Base-by-base conservation (phyloP, 2,797 vertebrate genomes). In the Synaphobranchus kaupii region DNA sequence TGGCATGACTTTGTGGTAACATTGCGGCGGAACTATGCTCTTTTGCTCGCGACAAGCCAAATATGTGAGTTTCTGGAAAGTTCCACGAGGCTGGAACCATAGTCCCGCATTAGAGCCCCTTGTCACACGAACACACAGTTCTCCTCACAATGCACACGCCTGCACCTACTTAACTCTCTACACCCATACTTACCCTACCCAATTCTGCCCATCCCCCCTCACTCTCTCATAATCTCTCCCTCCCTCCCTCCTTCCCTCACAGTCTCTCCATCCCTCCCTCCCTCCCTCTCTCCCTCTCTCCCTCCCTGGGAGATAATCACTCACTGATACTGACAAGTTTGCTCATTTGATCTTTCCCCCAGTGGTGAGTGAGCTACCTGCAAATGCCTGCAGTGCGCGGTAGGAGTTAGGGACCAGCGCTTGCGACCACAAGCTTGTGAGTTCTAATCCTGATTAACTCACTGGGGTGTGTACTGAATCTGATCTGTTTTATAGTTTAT, bases 301-400 rank as follows among this genome's bases (percentile, higher is more conserved):
- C 22, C 31, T 66, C 84, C 22, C 22, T 60, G n/a, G 34, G 83
- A 84, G 31, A 84, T 63, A 84, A 84, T 84, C 83, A 60, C 56
- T 44, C 50, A 31, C 12, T 50, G 78, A 86, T 34, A n/a, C 86
- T 86, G 68, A 78, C 68, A 56, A n/a, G 47, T 44, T 84, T 54
- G 28, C 48, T 48, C 82, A 31, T 58, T 83, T 54, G 48, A 17
- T 56, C 58, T 12, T 31, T 66, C 83, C 58, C 39, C n/a, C 81
- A 28, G 48, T 25, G 48, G 48, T 31, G 15, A 56, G 56, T 56
- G 52, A 83, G 48, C 25, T 50, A 48, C 44, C 81, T 31, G 48
- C 48, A n/a, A 15, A 83, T 22, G 34, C 12, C 84, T 10, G 84
- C 15, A 25, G 17, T 44, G 84, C 20, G 20, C 58, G 13, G 56